Evolutionary conservation across 2,797 vertebrate species (phyloP).

Genomic region (Trematomus bernacchii): DNA sequence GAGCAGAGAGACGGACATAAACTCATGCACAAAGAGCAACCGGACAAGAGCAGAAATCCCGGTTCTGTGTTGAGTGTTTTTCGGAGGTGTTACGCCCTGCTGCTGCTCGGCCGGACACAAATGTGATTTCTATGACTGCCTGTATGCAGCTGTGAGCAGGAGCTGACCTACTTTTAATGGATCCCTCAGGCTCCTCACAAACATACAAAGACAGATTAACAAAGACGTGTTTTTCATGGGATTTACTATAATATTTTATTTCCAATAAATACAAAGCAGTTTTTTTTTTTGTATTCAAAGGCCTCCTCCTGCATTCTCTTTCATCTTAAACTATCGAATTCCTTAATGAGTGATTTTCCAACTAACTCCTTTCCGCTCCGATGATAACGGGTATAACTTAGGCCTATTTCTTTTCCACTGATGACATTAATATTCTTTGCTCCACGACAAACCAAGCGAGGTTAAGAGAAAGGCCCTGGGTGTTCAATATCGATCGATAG

Average conservation of each 20-base stretch:
- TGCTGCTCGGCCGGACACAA: constrained; percentile 30
- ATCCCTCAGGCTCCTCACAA: constrained; percentile 28
- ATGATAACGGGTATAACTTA: constrained; percentile 47
- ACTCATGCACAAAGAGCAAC: constrained; percentile 77
- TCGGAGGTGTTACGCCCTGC: constrained; percentile 60
- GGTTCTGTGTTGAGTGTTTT: constrained; percentile 60
- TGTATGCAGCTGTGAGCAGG: constrained; percentile 35
- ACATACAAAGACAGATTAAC: constrained; percentile 31
- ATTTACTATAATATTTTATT: neutral
- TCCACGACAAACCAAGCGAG: constrained; percentile 80
- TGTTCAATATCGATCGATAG: constrained; percentile 86
- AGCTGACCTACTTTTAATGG: constrained; percentile 63
- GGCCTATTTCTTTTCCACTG: constrained; percentile 55
- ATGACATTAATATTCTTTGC: constrained; percentile 80
- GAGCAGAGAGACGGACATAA: constrained; percentile 77
- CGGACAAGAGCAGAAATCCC: constrained; percentile 68
- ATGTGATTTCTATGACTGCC: constrained; percentile 50
- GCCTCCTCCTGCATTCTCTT: neutral
- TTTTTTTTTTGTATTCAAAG: neutral
- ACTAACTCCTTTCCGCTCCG: constrained; percentile 6
- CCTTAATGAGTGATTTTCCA: constrained; percentile 33
- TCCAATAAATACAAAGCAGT: constrained; percentile 8
- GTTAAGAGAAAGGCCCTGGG: constrained; percentile 80
- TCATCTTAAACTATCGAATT: constrained; percentile 34
- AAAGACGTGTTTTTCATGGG: constrained; percentile 1